Conservation (phyloP, 2,888 invertebrate species). For the Cephalotes varians region DNA sequence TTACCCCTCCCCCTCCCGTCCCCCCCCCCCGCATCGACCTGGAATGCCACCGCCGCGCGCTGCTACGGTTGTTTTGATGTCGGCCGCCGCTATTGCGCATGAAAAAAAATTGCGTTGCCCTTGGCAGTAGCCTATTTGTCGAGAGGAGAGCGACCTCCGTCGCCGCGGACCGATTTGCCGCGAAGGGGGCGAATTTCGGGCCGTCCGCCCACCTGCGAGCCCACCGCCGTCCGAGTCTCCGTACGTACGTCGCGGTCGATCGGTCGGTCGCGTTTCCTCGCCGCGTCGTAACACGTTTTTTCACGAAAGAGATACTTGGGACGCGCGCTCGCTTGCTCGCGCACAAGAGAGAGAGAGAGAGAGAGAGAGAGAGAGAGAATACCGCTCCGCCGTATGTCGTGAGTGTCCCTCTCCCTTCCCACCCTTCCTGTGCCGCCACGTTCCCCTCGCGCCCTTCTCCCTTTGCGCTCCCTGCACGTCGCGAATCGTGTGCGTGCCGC, state of each 20-base stretch:
- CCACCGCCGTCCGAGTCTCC: conserved; percentile 60
- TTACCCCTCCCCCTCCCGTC: conserved; percentile 32
- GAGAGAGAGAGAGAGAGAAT: conserved; percentile 31
- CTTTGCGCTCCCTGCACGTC: conserved; percentile 41
- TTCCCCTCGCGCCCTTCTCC: conserved; percentile 15
- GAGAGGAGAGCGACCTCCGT: conserved; percentile 59
- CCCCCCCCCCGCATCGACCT: conserved; percentile 67
- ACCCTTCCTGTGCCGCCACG: neutral
- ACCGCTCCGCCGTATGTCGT: conserved; percentile 68
- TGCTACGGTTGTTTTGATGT: conserved; percentile 69
- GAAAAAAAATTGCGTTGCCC: conserved; percentile 84
- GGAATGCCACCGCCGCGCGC: conserved; percentile 67
- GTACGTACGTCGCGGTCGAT: conserved; percentile 61
- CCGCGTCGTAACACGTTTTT: conserved; percentile 60
- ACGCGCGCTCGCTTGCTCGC: conserved; percentile 36
- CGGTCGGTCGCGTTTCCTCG: conserved; percentile 20
- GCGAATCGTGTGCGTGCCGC: conserved; percentile 58
- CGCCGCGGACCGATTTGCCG: conserved; percentile 56
- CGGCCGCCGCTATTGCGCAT: conserved; percentile 83
- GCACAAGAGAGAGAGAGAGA: conserved; percentile 16
- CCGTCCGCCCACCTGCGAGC: conserved; percentile 78
- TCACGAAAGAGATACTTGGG: conserved; percentile 45
- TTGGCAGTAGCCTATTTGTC: conserved; percentile 82
- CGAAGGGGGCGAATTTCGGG: conserved; percentile 73
- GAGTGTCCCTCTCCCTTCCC: conserved; percentile 24